Percentiles rank a stretch among this genome's conserved stretches.
These are phyloP conservation scores for Philereme vetulata DNA, from an alignment of 2,888 invertebrate genomes.

Conservation along the genomic window DNA sequence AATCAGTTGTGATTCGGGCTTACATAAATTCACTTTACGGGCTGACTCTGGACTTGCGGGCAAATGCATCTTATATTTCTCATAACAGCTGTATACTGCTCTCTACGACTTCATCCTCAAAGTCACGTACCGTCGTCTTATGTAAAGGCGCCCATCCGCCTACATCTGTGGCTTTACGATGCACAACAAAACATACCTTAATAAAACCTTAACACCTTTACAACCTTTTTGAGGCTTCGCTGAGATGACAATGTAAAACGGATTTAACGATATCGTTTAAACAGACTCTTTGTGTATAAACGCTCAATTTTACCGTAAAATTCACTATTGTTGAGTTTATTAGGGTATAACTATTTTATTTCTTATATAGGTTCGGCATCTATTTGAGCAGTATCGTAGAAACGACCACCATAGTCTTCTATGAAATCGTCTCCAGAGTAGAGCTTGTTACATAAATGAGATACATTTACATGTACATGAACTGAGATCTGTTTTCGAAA, in stretches of 20 bases:
- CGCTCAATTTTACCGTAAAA: slow-evolving; percentile 27
- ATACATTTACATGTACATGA: too few relatives aligned
- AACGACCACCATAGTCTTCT: slow-evolving; percentile 11
- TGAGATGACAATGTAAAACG: slow-evolving; percentile 34
- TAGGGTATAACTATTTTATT: slow-evolving; percentile 21
- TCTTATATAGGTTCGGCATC: slow-evolving; percentile 6
- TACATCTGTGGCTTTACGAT: slow-evolving; percentile 62
- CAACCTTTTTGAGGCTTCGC: slow-evolving; percentile 44
- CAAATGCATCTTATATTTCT: too few relatives aligned
- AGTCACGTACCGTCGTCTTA: slow-evolving; percentile 1
- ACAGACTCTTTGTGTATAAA: slow-evolving; percentile 29
- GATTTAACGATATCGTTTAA: slow-evolving; percentile 36
- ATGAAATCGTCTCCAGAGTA: neutral
- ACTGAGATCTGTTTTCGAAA: slow-evolving; percentile 10
- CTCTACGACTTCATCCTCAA: neutral
- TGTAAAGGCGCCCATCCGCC: slow-evolving; percentile 54
- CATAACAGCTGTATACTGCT: too few relatives aligned
- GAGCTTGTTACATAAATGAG: neutral
- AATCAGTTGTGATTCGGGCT: too few relatives aligned
- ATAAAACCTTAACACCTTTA: slow-evolving; percentile 65
- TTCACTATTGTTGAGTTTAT: slow-evolving; percentile 27
- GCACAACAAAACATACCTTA: slow-evolving; percentile 59
- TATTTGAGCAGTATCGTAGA: neutral
- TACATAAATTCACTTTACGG: too few relatives aligned
- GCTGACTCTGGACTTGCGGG: too few relatives aligned